Evolutionary conservation across 1,140 invertebrate genomes (phyloP).

Genomic region (Drosophila tristis): DNA sequence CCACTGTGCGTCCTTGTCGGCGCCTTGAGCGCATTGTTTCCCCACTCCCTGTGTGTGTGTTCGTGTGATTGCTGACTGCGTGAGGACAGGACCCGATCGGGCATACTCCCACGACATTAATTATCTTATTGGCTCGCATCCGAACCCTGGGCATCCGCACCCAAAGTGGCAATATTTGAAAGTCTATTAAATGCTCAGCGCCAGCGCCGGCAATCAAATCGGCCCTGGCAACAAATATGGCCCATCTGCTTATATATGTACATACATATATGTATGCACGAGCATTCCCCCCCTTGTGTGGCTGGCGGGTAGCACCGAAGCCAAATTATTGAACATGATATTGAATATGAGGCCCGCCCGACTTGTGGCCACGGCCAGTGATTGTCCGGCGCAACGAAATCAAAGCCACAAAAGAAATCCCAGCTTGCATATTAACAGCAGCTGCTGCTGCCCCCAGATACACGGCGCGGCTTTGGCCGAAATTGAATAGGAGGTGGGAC

Average conservation of each 20-base stretch:
- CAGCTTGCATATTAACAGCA: conserved; percentile 81
- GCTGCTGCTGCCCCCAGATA: conserved; percentile 55
- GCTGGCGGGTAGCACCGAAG: neutral
- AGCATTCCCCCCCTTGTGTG: neutral
- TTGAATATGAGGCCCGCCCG: conserved; percentile 58
- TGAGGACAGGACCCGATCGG: neutral
- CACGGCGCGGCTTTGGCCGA: neutral
- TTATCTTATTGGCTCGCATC: conserved; percentile 71
- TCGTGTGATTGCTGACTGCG: neutral
- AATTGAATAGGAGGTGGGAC: neutral
- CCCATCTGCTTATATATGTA: conserved; percentile 42
- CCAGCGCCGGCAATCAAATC: conserved; percentile 50
- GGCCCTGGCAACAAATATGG: conserved; percentile 31
- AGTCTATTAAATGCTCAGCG: conserved; percentile 76
- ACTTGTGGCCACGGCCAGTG: conserved; percentile 2
- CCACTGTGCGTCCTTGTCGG: conserved; percentile 32
- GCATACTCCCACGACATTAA: conserved; percentile 72
- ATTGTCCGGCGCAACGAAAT: conserved; percentile 55
- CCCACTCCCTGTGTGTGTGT: neutral
- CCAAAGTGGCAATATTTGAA: conserved; percentile 80
- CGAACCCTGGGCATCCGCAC: conserved; percentile 6
- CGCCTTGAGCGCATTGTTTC: conserved; percentile 51
- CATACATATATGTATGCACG: neutral
- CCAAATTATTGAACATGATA: conserved; percentile 74
- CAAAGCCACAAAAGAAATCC: conserved; percentile 82